These are phyloP conservation scores for Vannuccia rotundouncinata DNA, from an alignment of 2,888 invertebrate species.

Conservation along the genomic window DNA sequence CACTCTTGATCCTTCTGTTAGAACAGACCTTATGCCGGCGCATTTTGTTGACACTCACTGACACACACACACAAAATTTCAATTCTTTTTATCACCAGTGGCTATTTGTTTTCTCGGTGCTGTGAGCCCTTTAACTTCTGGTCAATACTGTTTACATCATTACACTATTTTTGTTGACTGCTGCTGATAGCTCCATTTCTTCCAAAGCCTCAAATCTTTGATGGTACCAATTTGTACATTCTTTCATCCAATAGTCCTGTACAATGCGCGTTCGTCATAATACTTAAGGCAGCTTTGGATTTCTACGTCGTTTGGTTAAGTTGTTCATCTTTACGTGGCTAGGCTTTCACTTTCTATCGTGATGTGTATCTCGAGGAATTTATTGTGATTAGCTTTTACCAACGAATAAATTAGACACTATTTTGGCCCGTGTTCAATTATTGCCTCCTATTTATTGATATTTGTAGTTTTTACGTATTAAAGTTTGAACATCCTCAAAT, in stretches of 20 bases:
- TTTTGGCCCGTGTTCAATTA: neutral
- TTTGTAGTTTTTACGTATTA: slow-evolving; percentile 4
- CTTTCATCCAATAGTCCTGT: neutral
- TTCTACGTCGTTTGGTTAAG: neutral
- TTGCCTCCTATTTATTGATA: slow-evolving; percentile 9
- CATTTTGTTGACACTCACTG: slow-evolving; percentile 17
- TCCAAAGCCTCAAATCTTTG: neutral
- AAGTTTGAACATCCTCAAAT: neutral
- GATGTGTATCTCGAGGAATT: neutral
- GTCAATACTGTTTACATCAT: slow-evolving; percentile 11
- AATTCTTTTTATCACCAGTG: neutral
- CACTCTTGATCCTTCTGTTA: neutral
- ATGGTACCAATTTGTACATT: neutral
- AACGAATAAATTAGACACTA: slow-evolving; percentile 5
- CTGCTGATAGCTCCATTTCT: slow-evolving; percentile 23
- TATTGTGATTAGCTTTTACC: slow-evolving; percentile 3
- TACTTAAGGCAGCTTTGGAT: slow-evolving; percentile 1
- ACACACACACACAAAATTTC: neutral
- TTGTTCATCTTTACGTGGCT: neutral
- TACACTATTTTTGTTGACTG: neutral
- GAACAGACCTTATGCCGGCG: slow-evolving; percentile 16
- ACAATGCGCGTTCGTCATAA: neutral
- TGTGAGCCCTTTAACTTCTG: slow-evolving; percentile 1
- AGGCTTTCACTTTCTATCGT: neutral
- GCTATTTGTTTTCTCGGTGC: slow-evolving; percentile 17